Evolutionary conservation across 1,140 invertebrate species (phyloP).

Genomic region (Drosophila jambulina): DNA sequence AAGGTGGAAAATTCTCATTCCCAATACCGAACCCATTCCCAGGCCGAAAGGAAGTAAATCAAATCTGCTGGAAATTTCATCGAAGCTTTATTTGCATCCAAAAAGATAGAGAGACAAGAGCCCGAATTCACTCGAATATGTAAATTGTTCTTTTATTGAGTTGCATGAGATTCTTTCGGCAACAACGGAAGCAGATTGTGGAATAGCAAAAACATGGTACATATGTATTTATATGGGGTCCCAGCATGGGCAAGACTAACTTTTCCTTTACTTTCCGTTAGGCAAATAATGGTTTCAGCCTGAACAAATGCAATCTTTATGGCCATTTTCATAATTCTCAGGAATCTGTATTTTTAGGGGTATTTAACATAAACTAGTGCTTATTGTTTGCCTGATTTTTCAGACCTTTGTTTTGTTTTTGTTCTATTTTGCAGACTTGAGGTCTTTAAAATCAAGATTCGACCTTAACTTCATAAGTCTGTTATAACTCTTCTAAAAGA

Average conservation of each 20-base stretch:
- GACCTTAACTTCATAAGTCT: too few relatives aligned
- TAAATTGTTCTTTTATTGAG: conserved; percentile 23
- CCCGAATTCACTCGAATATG: conserved; percentile 12
- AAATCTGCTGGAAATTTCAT: conserved; percentile 38
- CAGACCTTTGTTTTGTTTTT: not conserved
- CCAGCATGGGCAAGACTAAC: not conserved
- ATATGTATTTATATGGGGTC: not conserved
- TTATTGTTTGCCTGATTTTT: not conserved
- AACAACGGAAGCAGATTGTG: conserved; percentile 13
- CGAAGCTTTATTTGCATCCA: conserved; percentile 16
- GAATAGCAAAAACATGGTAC: conserved; percentile 4
- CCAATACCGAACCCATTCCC: not conserved
- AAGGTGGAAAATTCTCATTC: conserved; percentile 33
- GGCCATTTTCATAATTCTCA: not conserved
- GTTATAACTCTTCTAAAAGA: not conserved
- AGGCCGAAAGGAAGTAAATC: conserved; percentile 9
- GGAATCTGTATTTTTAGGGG: not conserved
- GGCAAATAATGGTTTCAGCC: conserved; percentile 1
- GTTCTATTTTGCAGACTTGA: not conserved
- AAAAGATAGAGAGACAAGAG: conserved; percentile 12
- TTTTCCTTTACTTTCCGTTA: not conserved
- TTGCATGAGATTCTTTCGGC: conserved; percentile 1
- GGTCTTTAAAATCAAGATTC: too few relatives aligned
- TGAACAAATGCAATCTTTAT: conserved; percentile 3
- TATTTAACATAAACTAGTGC: not conserved